phyloP scores from a whole-genome alignment of 1,140 invertebrate genomes.

The Ctenoplectra terminalis region DNA sequence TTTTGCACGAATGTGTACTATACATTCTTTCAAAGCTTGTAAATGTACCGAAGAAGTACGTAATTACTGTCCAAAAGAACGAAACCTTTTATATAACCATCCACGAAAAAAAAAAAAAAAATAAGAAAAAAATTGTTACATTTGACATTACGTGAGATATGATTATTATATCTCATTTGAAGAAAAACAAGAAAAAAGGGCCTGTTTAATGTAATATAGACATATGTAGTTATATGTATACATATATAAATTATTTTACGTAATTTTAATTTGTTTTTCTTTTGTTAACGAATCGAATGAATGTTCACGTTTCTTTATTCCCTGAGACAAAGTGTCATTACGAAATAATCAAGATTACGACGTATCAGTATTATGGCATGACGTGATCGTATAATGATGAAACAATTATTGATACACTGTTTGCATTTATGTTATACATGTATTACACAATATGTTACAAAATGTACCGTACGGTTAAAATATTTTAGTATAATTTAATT shows the following conservation, averaged over 20 bases:
- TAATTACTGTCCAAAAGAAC: conserved; percentile 12
- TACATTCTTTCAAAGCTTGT: conserved; percentile 12
- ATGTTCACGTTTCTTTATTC: neutral
- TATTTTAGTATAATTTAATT: conserved; percentile 5
- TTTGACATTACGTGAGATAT: conserved; percentile 22
- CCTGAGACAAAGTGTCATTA: neutral
- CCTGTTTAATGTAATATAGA: conserved; percentile 58
- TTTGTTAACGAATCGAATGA: neutral
- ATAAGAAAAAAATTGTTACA: conserved; percentile 40
- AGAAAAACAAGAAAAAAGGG: conserved; percentile 19
- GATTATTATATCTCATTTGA: conserved; percentile 20
- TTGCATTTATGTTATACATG: neutral
- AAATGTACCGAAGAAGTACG: conserved; percentile 10
- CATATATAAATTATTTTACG: conserved; percentile 65
- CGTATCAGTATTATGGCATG: conserved; percentile 9
- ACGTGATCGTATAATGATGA: neutral
- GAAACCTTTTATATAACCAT: conserved; percentile 34
- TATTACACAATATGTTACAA: neutral
- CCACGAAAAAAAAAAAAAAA: neutral
- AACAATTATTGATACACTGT: conserved; percentile 1
- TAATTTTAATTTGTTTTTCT: conserved; percentile 61
- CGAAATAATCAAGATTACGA: conserved; percentile 4
- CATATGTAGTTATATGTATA: conserved; percentile 55
- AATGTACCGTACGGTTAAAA: neutral
- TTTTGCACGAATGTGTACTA: conserved; percentile 7